Percentiles rank a stretch among this genome's conserved stretches.
phyloP scores from a whole-genome alignment of 2,888 invertebrate species.

The Tetropium fuscum region DNA sequence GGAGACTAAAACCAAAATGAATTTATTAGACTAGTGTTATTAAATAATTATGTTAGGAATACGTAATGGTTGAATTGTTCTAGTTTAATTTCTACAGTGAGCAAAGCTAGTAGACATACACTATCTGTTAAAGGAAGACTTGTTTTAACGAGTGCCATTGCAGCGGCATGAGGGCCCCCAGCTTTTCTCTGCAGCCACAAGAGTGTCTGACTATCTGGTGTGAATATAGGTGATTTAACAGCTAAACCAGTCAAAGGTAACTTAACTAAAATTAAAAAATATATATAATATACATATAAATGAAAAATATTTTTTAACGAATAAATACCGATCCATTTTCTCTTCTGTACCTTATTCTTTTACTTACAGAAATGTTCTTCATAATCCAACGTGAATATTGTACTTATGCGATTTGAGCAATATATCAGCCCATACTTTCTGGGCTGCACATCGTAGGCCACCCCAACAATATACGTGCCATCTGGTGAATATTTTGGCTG shows the following conservation, averaged over 20 bases:
- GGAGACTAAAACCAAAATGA: conserved; percentile 57
- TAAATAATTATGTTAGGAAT: not conserved
- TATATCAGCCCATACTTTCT: conserved; percentile 82
- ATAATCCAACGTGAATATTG: conserved; percentile 72
- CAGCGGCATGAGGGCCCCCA: conserved; percentile 80
- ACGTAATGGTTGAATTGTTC: not conserved
- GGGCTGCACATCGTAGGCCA: conserved; percentile 78
- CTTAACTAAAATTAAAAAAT: conserved; percentile 65
- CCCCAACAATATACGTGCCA: conserved; percentile 73
- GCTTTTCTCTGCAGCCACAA: conserved; percentile 79
- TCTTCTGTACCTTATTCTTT: no score
- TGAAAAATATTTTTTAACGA: no score
- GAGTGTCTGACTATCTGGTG: conserved; percentile 72
- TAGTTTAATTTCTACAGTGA: not conserved
- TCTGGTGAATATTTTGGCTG: conserved; percentile 70
- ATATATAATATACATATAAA: not conserved
- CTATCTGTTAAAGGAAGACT: conserved; percentile 60
- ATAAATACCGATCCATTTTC: no score
- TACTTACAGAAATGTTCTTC: conserved; percentile 71
- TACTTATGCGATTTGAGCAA: conserved; percentile 79
- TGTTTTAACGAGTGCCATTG: conserved; percentile 72
- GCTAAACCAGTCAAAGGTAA: conserved; percentile 68
- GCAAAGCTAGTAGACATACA: conserved; percentile 45
- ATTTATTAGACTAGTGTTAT: not conserved
- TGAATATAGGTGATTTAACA: conserved; percentile 75